Percentiles rank a stretch among this genome's conserved stretches.
These are phyloP conservation scores for Papilio glaucus DNA, from an alignment of 1,140 invertebrate species.

Conservation along the genomic window DNA sequence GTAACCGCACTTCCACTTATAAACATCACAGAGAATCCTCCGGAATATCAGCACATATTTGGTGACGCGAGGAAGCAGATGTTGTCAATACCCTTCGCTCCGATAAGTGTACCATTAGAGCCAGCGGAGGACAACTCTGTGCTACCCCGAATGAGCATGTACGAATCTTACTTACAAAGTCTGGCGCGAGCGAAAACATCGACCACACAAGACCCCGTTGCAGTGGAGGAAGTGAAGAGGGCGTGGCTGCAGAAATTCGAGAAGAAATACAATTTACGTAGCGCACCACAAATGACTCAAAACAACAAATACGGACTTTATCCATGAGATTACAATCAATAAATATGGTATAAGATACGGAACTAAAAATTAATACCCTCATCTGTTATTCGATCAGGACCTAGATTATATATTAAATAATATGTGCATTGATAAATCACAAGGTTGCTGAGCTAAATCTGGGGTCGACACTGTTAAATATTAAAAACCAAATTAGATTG, in stretches of 20 bases:
- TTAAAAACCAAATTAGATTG: too few species aligned
- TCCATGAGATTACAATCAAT: not conserved
- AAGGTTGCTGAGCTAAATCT: too few species aligned
- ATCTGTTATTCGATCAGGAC: too few species aligned
- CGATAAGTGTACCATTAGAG: slow-evolving; percentile 70
- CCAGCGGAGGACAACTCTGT: slow-evolving; percentile 73
- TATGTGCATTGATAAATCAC: too few species aligned
- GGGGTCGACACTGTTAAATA: too few species aligned
- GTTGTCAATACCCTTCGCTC: slow-evolving; percentile 68
- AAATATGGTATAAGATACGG: too few species aligned
- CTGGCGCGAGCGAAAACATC: slow-evolving; percentile 58
- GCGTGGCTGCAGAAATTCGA: slow-evolving; percentile 58
- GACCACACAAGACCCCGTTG: slow-evolving; percentile 52
- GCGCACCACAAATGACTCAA: not conserved
- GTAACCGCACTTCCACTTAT: slow-evolving; percentile 1
- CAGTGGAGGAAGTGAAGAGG: slow-evolving; percentile 48
- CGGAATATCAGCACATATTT: slow-evolving; percentile 43
- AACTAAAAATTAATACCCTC: too few species aligned
- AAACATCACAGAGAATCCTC: slow-evolving; percentile 48
- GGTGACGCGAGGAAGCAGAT: slow-evolving; percentile 62
- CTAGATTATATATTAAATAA: too few species aligned
- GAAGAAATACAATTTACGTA: slow-evolving; percentile 38
- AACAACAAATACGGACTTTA: slow-evolving; percentile 21
- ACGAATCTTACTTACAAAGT: slow-evolving; percentile 73
- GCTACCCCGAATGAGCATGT: slow-evolving; percentile 71